Conservation (phyloP, 2,113 vertebrate genomes). For the Piaya cayana region DNA sequence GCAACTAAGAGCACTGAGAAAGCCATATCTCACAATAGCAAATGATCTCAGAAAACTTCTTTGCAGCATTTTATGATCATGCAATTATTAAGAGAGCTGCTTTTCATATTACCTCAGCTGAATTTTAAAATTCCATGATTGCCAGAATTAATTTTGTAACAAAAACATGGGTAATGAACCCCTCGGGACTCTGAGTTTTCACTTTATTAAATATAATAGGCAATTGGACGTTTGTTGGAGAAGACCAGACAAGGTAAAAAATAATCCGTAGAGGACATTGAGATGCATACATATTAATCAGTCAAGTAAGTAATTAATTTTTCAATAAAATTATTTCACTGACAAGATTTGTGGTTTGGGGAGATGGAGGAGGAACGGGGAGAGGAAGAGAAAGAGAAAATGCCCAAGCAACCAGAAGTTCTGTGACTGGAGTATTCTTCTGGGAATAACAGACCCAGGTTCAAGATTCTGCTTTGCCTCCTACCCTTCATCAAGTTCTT, state of each 20-base stretch:
- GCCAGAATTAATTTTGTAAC: constrained; percentile 14
- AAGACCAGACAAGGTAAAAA: not conserved
- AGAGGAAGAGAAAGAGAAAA: not conserved
- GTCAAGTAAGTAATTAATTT: not conserved
- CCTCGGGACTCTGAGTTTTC: not conserved
- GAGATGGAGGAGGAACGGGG: not conserved
- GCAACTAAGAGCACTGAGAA: not conserved
- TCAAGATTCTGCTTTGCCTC: not conserved
- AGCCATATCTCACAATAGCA: not conserved
- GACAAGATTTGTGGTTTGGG: not conserved
- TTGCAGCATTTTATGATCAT: not conserved
- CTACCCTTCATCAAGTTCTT: not conserved
- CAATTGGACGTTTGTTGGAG: not conserved
- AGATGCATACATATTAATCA: not conserved
- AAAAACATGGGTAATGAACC: constrained; percentile 23
- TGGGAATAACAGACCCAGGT: not conserved
- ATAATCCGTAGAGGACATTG: not conserved
- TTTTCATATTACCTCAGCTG: not conserved
- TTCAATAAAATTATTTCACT: not conserved
- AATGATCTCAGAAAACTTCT: not conserved
- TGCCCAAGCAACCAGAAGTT: not conserved
- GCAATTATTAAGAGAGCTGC: not conserved
- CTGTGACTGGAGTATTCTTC: not conserved
- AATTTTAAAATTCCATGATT: constrained; percentile 20
- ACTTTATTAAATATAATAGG: constrained; percentile 8